These are phyloP conservation scores for Malacoraja senta DNA, from an alignment of 2,797 vertebrate species.

Conservation along the genomic window DNA sequence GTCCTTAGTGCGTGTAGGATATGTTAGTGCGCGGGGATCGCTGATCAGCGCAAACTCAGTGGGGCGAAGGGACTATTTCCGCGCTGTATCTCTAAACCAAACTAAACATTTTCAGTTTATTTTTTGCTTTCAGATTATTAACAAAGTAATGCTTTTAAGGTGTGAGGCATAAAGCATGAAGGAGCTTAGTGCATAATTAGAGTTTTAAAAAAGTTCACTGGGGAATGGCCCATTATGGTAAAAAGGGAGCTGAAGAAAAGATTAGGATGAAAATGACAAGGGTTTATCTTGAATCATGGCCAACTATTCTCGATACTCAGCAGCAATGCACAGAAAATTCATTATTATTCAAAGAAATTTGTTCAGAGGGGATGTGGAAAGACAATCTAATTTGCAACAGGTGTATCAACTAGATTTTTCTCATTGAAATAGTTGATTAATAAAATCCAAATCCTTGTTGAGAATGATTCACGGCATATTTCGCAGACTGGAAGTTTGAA, in stretches of 20 bases:
- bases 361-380: neutral
- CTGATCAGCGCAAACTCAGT: too few relatives aligned
- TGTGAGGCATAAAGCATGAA: neutral
- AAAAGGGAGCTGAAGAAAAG: neutral
- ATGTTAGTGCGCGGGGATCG: too few relatives aligned
- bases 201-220: neutral
- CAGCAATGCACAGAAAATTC: neutral
- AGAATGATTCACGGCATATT: neutral
- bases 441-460: neutral
- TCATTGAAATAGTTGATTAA: neutral
- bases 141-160: too few relatives aligned
- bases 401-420: neutral
- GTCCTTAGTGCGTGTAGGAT: too few relatives aligned
- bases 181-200: neutral
- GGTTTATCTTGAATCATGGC: neutral
- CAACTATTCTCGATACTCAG: neutral
- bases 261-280: neutral
- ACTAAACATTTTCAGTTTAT: too few relatives aligned
- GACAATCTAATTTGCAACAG: neutral
- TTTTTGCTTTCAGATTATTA: too few relatives aligned
- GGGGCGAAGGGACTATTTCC: too few relatives aligned
- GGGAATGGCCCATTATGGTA: neutral
- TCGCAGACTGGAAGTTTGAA: neutral
- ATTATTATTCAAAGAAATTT: neutral
- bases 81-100: too few relatives aligned